These are phyloP conservation scores for Tipula helvola DNA, from an alignment of 2,888 invertebrate species.

Conservation along the genomic window DNA sequence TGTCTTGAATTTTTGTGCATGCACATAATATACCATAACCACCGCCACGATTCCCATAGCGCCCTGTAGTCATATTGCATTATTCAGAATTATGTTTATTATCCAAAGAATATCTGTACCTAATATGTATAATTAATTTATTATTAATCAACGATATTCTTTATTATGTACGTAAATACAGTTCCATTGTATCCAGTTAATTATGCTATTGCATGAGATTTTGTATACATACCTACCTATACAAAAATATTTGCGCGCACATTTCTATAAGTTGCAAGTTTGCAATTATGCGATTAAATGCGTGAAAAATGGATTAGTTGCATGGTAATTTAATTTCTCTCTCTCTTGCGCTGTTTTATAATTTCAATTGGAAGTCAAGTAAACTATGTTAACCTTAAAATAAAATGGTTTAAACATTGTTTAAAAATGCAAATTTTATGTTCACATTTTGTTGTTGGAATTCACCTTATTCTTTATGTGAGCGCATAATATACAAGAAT, in stretches of 20 bases:
- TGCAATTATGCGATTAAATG: background rate
- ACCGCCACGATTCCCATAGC: too few species aligned
- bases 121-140: too few species aligned
- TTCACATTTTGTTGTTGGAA: background rate
- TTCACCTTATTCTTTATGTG: background rate
- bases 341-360: background rate
- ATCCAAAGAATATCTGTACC: too few species aligned
- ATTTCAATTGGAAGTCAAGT: background rate
- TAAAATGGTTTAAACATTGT: background rate
- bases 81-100: too few species aligned
- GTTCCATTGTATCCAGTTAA: background rate
- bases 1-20: too few species aligned
- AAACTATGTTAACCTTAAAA: background rate
- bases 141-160: too few species aligned
- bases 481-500: background rate
- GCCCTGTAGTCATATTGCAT: too few species aligned
- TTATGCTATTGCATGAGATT: background rate
- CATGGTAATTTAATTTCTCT: background rate
- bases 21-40: too few species aligned
- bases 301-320: background rate
- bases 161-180: too few species aligned
- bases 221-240: background rate
- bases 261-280: background rate
- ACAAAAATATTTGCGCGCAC: too few species aligned
- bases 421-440: background rate